phyloP scores from a whole-genome alignment of 2,113 vertebrate species.

The Dendropsophus ebraccatus region DNA sequence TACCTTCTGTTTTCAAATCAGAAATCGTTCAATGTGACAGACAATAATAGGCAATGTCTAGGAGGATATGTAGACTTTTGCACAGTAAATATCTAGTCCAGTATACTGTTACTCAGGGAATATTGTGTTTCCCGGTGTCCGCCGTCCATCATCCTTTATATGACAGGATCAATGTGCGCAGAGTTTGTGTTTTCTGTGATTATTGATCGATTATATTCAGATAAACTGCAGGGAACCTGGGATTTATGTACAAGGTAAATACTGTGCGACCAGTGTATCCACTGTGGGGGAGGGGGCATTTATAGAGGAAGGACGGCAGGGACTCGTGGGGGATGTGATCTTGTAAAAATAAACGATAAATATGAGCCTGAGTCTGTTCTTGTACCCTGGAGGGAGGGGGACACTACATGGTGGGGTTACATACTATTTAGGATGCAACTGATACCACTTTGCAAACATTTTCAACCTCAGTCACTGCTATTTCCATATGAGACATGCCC shows the following conservation, averaged over 20 bases:
- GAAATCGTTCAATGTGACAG: not conserved
- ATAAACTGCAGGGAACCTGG: not conserved
- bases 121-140: not conserved
- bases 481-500: not conserved
- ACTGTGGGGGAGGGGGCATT: not conserved
- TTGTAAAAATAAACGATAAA: not conserved
- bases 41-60: not conserved
- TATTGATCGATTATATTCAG: conserved; percentile 1
- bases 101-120: not conserved
- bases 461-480: not conserved
- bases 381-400: not conserved
- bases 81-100: not conserved
- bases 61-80: not conserved
- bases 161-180: not conserved
- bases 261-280: not conserved
- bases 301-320: not conserved
- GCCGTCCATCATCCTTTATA: not conserved
- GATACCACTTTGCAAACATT: not conserved
- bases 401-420: not conserved
- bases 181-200: not conserved
- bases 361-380: not conserved
- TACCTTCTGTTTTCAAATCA: not conserved
- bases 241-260: not conserved
- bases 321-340: not conserved
- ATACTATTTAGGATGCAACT: conserved; percentile 31